Conservation (phyloP, 2,797 vertebrate genomes). For the Vireo griseus region DNA sequence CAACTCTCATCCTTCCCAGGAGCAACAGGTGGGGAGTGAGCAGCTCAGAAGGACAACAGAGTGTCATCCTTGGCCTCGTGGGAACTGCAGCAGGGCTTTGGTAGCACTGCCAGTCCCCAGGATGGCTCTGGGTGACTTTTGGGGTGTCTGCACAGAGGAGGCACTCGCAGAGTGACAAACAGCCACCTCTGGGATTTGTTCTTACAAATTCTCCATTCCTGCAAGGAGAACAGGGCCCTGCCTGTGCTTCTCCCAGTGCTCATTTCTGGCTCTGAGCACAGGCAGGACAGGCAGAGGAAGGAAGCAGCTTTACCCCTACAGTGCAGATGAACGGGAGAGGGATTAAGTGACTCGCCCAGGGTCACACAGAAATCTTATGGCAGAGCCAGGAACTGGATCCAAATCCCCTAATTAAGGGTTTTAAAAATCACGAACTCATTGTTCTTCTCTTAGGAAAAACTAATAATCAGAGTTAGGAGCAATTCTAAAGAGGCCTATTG, state of each 20-base stretch:
- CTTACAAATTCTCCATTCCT: neutral
- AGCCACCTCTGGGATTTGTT: neutral
- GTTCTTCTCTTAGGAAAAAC: neutral
- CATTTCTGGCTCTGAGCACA: neutral
- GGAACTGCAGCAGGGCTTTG: neutral
- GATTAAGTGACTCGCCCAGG: neutral
- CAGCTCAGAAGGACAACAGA: neutral
- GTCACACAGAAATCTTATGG: neutral
- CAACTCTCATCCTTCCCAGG: neutral
- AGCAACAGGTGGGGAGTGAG: neutral
- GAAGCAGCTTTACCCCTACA: neutral
- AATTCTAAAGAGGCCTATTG: neutral
- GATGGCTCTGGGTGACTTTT: neutral
- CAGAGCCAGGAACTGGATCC: neutral
- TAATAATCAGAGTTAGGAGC: neutral
- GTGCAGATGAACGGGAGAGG: neutral
- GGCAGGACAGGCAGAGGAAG: neutral
- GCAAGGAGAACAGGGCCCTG: neutral
- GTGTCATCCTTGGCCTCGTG: neutral
- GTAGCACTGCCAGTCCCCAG: rapidly evolving
- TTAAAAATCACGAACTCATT: neutral
- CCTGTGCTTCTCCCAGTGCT: neutral
- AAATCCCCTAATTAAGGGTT: neutral
- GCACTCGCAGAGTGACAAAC: rapidly evolving
- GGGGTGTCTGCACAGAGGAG: neutral